Evolutionary conservation across 2,797 vertebrate genomes (phyloP), one percentile per base, ranked within the genome.

Genomic region (Caiman crocodilus): DNA sequence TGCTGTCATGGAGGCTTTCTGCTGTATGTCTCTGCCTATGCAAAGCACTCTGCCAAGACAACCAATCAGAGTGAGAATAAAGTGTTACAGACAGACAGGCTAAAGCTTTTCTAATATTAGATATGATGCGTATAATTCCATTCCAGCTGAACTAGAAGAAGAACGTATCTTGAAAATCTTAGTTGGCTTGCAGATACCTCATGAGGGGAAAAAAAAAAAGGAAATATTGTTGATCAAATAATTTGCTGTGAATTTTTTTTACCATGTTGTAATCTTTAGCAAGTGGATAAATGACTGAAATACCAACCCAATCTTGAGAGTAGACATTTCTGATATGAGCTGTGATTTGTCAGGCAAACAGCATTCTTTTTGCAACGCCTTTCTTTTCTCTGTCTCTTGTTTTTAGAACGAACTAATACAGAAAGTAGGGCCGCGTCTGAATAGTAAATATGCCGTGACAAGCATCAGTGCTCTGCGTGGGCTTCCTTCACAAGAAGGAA

Each of bases 241-340:
- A 61, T 84, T 78, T 86, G 18, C 30, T 88, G 65, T 76, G 79
- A 85, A 81, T 85, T 87, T 87, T 69, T 35, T 67, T 88, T 88
- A 75, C 5, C 14, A 61, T 84, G 42, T 17, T 86, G 7, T 84
- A 63, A 10, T 10, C 7, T 93, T 93, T 92, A 61, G 9, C 25
- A 63, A 17, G 1, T 80, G 56, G 28, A 65, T 92, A 85, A 81
- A 14, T 84, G 75, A 73, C 60, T 23, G 18, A 42, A 42, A 42
- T 32, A 42, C 84, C 78, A 86, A 35, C 32, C 59, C 76, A 8
- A 90, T 83, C 60, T 55, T 60, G 79, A 92, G 7, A 6, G 42
- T 65, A 76, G 23, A 80, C 64, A 56, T 1, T 82, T 8, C 42
- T 90, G 4, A n/a, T 82, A 14, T 61, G 63, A 79, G 16, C 35